Conservation (phyloP, 1,140 invertebrate species). For the Drosophila murphyi region DNA sequence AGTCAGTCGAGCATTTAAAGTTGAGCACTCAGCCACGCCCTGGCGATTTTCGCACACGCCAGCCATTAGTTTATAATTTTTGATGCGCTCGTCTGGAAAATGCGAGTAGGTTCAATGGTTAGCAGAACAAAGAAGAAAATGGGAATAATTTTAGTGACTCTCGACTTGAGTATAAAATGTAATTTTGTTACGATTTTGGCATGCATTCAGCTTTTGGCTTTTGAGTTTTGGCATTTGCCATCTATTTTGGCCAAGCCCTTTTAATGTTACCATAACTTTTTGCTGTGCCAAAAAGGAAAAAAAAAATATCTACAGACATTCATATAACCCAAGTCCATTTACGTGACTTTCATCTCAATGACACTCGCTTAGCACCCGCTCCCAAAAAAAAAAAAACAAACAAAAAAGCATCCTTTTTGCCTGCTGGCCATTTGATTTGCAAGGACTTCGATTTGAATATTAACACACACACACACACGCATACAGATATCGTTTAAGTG, state of each 20-base stretch:
- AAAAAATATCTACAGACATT: neutral
- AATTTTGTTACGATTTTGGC: conserved; percentile 67
- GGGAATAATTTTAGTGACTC: conserved; percentile 39
- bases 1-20: conserved; percentile 57
- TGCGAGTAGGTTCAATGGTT: conserved; percentile 39
- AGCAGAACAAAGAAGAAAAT: neutral
- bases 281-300: conserved; percentile 51
- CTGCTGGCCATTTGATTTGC: conserved; percentile 49
- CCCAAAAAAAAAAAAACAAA: too few relatives aligned
- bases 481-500: conserved; percentile 33
- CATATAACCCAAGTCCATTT: conserved; percentile 58
- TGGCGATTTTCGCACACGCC: conserved; percentile 55
- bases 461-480: conserved; percentile 42
- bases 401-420: conserved; percentile 36
- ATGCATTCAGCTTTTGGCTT: conserved; percentile 16
- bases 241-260: conserved; percentile 48
- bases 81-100: conserved; percentile 72
- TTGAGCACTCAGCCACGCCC: conserved; percentile 27
- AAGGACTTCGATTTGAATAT: conserved; percentile 70
- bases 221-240: conserved; percentile 7
- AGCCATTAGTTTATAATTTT: conserved; percentile 79
- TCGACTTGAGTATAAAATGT: conserved; percentile 59
- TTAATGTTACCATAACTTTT: conserved; percentile 81
- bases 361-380: conserved; percentile 16
- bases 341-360: conserved; percentile 76